Evolutionary conservation across 2,888 invertebrate species (phyloP).

Genomic region (Steinernema hermaphroditum): DNA sequence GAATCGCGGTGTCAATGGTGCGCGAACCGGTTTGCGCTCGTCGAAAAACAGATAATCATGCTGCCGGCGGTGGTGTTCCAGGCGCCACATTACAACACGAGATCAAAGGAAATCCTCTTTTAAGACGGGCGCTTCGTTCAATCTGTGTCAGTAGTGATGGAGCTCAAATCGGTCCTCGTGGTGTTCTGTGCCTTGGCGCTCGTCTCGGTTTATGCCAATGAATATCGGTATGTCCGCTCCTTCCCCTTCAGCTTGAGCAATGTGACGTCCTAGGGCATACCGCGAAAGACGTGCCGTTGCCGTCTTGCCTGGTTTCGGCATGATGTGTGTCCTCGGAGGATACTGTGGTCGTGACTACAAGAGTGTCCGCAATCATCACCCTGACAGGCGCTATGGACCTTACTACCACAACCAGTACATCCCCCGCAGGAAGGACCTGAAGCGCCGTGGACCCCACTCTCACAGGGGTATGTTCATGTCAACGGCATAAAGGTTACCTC

Average conservation of each 20-base stretch:
- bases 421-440: background rate
- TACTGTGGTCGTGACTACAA: background rate
- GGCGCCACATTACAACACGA: background rate
- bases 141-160: slow-evolving; percentile 15
- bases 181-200: slow-evolving; percentile 17
- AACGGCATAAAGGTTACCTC: background rate
- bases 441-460: background rate
- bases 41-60: background rate
- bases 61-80: background rate
- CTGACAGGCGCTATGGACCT: slow-evolving; percentile 5
- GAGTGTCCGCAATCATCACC: background rate
- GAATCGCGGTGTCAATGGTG: background rate
- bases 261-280: no score
- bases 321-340: background rate
- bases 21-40: slow-evolving; percentile 18
- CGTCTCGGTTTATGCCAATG: background rate
- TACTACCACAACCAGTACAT: slow-evolving; percentile 23
- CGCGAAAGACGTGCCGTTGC: background rate
- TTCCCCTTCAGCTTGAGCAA: no score
- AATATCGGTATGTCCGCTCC: background rate
- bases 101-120: background rate
- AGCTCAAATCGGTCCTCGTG: slow-evolving; percentile 23
- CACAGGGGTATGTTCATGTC: background rate
- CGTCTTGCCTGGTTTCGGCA: background rate
- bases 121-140: background rate